phyloP scores from a whole-genome alignment of 2,113 vertebrate species.

The Lynx canadensis region DNA sequence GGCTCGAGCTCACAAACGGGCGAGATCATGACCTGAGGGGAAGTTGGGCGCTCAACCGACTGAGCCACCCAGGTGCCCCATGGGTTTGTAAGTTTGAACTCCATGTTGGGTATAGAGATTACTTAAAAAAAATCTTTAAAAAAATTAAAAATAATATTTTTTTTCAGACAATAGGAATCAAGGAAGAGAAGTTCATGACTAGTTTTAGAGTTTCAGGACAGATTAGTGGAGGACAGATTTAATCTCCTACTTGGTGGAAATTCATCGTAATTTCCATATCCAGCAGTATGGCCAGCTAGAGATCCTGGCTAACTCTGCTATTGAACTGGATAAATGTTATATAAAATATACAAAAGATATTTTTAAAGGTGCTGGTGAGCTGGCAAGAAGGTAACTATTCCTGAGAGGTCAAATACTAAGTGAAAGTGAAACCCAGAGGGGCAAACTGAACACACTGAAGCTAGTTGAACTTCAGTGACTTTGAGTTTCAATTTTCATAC shows the following conservation, averaged over 20 bases:
- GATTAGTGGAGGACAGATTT: not conserved
- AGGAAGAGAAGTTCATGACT: not conserved
- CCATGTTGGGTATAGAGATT: not conserved
- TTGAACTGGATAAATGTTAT: not conserved
- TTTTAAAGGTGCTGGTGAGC: not conserved
- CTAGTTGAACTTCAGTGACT: not conserved
- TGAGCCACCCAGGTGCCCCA: too few relatives aligned
- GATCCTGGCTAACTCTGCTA: not conserved
- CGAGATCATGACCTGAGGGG: too few relatives aligned
- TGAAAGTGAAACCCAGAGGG: not conserved
- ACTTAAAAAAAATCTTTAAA: not conserved
- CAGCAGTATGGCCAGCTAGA: not conserved
- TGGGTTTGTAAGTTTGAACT: not conserved
- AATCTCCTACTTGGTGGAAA: not conserved
- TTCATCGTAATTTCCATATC: not conserved
- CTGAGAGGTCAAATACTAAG: not conserved
- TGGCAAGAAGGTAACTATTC: not conserved
- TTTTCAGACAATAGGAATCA: not conserved
- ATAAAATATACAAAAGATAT: not conserved
- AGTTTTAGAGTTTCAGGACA: not conserved
- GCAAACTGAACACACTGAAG: not conserved
- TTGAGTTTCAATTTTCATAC: slow-evolving; percentile 7
- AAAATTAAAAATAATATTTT: not conserved
- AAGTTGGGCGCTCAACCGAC: too few relatives aligned
- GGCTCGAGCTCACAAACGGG: too few relatives aligned